A percentile compares a stretch with the other conserved stretches of the same genome.
phyloP scores from a whole-genome alignment of 2,113 vertebrate species.

The Trematomus loennbergii region DNA sequence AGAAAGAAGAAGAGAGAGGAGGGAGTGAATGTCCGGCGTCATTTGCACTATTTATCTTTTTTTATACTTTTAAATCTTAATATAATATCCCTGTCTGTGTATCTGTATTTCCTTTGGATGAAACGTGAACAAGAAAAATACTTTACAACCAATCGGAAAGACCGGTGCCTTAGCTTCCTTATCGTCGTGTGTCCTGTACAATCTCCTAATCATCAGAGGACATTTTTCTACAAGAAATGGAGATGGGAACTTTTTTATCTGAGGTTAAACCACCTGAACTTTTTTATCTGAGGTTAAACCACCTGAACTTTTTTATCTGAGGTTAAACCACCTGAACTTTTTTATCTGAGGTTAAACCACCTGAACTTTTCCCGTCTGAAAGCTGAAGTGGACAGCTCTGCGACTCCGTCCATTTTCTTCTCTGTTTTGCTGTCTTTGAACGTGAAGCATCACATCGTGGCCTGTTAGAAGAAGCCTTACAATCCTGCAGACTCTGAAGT shows the following conservation, averaged over 20 bases:
- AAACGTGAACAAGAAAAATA: conserved; percentile 40
- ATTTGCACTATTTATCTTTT: conserved; percentile 83
- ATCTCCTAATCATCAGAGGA: conserved; percentile 15
- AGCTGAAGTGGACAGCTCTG: background rate
- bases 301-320: no score
- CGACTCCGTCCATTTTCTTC: background rate
- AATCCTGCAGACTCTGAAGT: conserved; percentile 59
- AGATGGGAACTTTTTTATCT: background rate
- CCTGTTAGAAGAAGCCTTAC: conserved; percentile 34
- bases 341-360: conserved; percentile 11
- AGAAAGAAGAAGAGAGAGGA: conserved; percentile 38
- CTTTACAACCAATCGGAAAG: conserved; percentile 48
- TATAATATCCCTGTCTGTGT: conserved; percentile 57
- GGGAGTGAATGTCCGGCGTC: conserved; percentile 62
- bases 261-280: background rate
- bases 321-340: no score
- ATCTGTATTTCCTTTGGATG: conserved; percentile 33
- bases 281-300: background rate
- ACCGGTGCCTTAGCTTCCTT: conserved; percentile 63
- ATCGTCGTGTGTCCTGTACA: conserved; percentile 21
- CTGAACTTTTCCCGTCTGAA: background rate
- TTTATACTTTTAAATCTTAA: conserved; percentile 56
- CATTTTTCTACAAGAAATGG: background rate
- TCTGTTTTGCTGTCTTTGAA: background rate
- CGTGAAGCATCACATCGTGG: conserved; percentile 23